Evolutionary conservation across 2,113 vertebrate genomes (phyloP).

Genomic region (Tapirus terrestris): DNA sequence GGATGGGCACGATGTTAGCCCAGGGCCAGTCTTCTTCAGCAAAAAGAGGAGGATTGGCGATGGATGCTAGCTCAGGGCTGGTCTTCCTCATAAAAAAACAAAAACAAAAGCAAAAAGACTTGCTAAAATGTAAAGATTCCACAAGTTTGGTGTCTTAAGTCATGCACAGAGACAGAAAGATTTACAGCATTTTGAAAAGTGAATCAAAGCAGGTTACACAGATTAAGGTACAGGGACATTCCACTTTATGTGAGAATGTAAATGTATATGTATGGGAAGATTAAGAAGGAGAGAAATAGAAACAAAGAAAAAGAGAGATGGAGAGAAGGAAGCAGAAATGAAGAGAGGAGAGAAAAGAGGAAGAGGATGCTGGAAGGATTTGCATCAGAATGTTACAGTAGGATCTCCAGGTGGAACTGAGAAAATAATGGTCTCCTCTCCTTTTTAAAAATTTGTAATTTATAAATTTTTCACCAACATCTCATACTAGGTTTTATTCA

Average conservation of each 20-base stretch:
- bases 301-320: no score
- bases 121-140: no score
- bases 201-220: background rate
- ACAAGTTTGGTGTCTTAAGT: background rate
- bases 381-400: rapidly evolving
- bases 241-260: no score
- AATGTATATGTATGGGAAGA: background rate
- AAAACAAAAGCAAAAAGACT: background rate
- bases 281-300: background rate
- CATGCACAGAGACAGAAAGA: background rate
- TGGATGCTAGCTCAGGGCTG: no score
- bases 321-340: background rate
- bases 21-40: no score
- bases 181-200: background rate
- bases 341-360: rapidly evolving
- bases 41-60: no score
- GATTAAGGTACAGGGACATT: no score
- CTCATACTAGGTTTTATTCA: background rate
- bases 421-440: no score
- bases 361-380: rapidly evolving
- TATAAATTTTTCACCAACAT: background rate
- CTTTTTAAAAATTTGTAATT: background rate
- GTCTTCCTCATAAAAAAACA: no score
- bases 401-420: background rate
- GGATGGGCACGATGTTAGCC: no score